phyloP scores from a whole-genome alignment of 2,888 invertebrate species.

The Selenia dentaria region DNA sequence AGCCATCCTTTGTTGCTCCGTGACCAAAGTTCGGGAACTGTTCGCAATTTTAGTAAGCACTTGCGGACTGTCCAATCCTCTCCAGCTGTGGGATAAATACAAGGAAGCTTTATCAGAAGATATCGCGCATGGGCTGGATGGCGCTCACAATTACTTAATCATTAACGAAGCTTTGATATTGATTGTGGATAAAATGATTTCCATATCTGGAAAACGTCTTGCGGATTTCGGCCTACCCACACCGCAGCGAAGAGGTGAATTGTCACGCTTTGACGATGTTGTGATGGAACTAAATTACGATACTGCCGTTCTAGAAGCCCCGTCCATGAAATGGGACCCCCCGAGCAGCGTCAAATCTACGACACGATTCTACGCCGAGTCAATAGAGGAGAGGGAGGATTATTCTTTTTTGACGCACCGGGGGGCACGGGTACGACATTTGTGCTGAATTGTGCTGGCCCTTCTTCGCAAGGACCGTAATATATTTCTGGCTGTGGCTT shows the following conservation, averaged over 20 bases:
- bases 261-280: conserved; percentile 35
- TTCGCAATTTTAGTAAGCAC: too few species aligned
- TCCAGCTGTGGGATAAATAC: too few species aligned
- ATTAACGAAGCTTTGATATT: conserved; percentile 31
- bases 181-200: conserved; percentile 35
- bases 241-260: conserved; percentile 29
- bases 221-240: conserved; percentile 34
- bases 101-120: not conserved
- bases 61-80: too few species aligned
- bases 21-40: too few species aligned
- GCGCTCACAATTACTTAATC: conserved; percentile 21
- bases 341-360: not conserved
- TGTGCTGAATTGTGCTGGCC: not conserved
- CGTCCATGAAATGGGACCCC: conserved; percentile 37
- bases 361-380: not conserved
- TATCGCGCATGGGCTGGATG: conserved; percentile 15
- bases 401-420: not conserved
- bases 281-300: conserved; percentile 31
- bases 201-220: conserved; percentile 35
- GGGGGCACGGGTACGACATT: not conserved
- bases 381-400: not conserved
- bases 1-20: too few species aligned
- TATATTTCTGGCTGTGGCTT: too few species aligned
- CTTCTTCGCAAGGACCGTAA: too few species aligned
- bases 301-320: conserved; percentile 30